Percentiles rank a stretch among this genome's conserved stretches.
Conservation (phyloP, 2,113 vertebrate genomes). For the Thamnophis sirtalis region DNA sequence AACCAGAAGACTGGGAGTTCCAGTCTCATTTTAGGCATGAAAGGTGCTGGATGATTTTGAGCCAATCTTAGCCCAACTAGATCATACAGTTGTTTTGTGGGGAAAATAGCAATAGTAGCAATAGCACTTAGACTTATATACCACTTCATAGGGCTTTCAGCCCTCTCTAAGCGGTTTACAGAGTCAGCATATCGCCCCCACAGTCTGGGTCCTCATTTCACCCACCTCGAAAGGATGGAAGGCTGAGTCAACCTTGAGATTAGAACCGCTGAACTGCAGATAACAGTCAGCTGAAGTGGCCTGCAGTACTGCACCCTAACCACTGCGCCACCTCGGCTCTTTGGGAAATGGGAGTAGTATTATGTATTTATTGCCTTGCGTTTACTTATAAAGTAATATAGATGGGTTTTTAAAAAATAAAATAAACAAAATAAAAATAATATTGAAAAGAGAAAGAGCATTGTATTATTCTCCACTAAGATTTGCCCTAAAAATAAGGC, state of each 20-base stretch:
- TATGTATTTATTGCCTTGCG: not conserved
- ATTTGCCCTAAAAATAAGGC: not conserved
- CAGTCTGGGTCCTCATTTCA: no score
- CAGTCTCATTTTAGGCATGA: not conserved
- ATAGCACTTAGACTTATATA: no score
- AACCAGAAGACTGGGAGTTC: not conserved
- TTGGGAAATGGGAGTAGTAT: not conserved
- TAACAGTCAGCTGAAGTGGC: no score
- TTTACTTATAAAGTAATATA: not conserved
- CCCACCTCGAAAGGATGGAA: no score
- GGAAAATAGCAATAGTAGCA: no score
- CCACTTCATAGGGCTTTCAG: no score
- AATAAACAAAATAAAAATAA: not conserved
- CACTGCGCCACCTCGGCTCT: no score
- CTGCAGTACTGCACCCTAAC: no score
- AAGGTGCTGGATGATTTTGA: not conserved
- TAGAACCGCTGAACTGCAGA: no score
- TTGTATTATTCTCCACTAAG: constrained; percentile 7
- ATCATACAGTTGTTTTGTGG: not conserved
- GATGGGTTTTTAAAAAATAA: not conserved
- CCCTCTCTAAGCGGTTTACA: no score
- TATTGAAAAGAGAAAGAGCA: not conserved
- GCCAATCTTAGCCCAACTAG: not conserved
- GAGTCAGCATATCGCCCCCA: no score
- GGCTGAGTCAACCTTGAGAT: no score